These are phyloP conservation scores for Sclerurus mexicanus DNA, from an alignment of 2,113 vertebrate species.

Conservation along the genomic window DNA sequence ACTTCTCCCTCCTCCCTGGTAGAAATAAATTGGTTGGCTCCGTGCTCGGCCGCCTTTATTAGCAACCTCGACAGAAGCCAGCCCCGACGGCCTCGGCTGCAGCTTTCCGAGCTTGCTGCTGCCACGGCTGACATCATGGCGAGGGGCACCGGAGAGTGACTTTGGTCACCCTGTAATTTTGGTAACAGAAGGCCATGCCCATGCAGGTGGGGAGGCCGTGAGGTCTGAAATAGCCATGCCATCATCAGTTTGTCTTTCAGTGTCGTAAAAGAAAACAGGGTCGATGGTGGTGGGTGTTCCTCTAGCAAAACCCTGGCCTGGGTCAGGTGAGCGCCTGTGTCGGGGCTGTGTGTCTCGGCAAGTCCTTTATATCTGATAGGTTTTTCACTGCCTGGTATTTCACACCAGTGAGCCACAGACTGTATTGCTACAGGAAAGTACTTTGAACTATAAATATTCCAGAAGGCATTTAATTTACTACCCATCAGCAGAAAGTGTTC, in stretches of 20 bases:
- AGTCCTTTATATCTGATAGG: background rate
- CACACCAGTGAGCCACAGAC: background rate
- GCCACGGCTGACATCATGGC: background rate
- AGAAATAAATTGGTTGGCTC: constrained; percentile 60
- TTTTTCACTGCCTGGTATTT: constrained; percentile 48
- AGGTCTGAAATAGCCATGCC: constrained; percentile 20
- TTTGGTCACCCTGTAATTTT: constrained; percentile 14
- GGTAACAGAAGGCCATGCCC: background rate
- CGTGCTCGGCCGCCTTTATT: constrained; percentile 36
- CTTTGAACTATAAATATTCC: constrained; percentile 58
- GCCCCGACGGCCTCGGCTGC: background rate
- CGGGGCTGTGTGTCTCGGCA: background rate
- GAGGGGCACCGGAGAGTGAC: background rate
- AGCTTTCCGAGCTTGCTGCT: background rate
- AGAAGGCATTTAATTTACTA: constrained; percentile 60
- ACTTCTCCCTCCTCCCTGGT: constrained; percentile 35
- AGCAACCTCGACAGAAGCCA: constrained; percentile 39
- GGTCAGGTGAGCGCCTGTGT: rapidly evolving
- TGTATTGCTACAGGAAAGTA: background rate
- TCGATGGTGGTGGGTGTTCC: background rate
- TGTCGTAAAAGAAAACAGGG: background rate
- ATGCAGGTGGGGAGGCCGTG: constrained; percentile 17
- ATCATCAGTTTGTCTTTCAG: constrained; percentile 15
- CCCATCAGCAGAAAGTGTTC: constrained; percentile 53
- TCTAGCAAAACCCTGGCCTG: rapidly evolving